phyloP scores from a whole-genome alignment of 2,888 invertebrate genomes.

The Dendrolimus pini region DNA sequence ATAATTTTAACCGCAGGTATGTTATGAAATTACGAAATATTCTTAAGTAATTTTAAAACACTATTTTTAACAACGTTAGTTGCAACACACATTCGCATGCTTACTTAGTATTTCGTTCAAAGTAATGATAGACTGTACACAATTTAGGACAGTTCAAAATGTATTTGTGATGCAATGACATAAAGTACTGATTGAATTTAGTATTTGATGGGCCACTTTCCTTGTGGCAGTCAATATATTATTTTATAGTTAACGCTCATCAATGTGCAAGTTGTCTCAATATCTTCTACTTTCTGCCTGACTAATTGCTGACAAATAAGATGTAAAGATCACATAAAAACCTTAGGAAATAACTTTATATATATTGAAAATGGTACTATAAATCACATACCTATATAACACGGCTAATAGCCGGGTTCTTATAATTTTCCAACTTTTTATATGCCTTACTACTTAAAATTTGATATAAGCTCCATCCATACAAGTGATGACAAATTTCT shows the following conservation, averaged over 20 bases:
- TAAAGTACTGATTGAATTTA: constrained; percentile 42
- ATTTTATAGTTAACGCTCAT: constrained; percentile 24
- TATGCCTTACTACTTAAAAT: too few species aligned
- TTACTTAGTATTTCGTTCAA: constrained; percentile 29
- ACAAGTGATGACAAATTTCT: too few species aligned
- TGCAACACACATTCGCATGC: constrained; percentile 28
- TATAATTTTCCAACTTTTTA: too few species aligned
- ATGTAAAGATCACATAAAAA: too few species aligned
- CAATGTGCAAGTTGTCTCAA: not conserved
- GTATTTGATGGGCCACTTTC: constrained; percentile 32
- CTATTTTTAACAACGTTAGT: constrained; percentile 23
- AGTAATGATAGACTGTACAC: constrained; percentile 23
- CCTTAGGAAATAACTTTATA: too few species aligned
- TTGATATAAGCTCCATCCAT: too few species aligned
- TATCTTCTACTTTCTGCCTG: not conserved
- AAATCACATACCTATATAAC: too few species aligned
- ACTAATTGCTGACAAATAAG: not conserved
- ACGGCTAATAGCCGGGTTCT: too few species aligned
- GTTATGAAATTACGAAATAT: constrained; percentile 20
- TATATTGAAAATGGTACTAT: too few species aligned
- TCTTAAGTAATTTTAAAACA: constrained; percentile 24
- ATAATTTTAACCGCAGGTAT: not conserved
- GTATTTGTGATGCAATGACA: constrained; percentile 35
- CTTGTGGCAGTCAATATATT: constrained; percentile 25
- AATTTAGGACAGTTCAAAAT: constrained; percentile 31